Conservation (phyloP, 1,140 invertebrate genomes). For the Drosophila repletoides region DNA sequence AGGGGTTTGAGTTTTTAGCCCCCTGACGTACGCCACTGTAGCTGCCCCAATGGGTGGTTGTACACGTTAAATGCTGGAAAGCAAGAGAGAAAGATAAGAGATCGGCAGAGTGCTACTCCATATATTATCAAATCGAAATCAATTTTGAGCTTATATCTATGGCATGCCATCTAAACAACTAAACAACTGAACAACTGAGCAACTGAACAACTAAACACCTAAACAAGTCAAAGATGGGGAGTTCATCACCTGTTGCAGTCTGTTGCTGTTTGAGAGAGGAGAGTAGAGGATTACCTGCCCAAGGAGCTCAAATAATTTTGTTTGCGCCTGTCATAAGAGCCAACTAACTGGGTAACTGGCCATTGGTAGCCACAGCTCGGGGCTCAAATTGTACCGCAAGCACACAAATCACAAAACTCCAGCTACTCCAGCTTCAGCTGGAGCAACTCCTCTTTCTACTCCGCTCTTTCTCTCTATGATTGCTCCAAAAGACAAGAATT, state of each 20-base stretch:
- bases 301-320: conserved; percentile 65
- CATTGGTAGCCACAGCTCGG: conserved; percentile 73
- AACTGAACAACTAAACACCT: too few species aligned
- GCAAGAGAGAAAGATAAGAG: conserved; percentile 13
- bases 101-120: too few species aligned
- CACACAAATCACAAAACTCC: conserved; percentile 74
- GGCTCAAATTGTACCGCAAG: conserved; percentile 80
- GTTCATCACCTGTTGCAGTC: conserved; percentile 26
- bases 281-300: conserved; percentile 35
- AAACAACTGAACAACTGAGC: conserved; percentile 78
- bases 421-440: conserved; percentile 7
- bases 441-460: conserved; percentile 2
- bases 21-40: too few species aligned
- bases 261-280: conserved; percentile 10
- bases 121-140: conserved; percentile 76
- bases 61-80: conserved; percentile 12
- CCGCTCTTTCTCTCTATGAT: conserved; percentile 42
- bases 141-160: conserved; percentile 59
- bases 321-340: conserved; percentile 76
- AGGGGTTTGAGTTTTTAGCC: too few species aligned
- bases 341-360: conserved; percentile 57
- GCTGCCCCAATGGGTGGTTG: conserved; percentile 9
- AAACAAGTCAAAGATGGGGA: conserved; percentile 75
- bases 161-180: conserved; percentile 69
- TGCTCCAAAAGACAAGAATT: conserved; percentile 75